Conservation (phyloP, 2,888 invertebrate species). For the Cryptophagus acutangulus region DNA sequence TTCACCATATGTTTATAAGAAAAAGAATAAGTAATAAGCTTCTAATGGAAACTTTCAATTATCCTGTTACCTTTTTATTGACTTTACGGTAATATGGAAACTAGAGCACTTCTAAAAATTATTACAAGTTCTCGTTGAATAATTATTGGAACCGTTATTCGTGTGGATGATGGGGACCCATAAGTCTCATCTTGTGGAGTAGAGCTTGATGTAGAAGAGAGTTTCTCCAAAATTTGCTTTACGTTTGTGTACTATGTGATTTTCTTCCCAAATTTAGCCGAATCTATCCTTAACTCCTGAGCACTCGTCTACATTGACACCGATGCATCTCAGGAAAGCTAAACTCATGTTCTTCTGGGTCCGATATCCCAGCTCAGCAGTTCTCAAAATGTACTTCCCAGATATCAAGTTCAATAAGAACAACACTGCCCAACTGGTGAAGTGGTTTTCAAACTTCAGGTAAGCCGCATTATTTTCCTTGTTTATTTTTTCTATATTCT, state of each 20-base stretch:
- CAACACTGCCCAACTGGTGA: slow-evolving; percentile 99
- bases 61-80: neutral
- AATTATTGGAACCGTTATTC: too few relatives aligned
- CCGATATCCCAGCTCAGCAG: slow-evolving; percentile 96
- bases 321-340: slow-evolving; percentile 99
- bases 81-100: neutral
- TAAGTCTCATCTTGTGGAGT: too few relatives aligned
- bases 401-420: slow-evolving; percentile 99
- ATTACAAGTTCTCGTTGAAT: slow-evolving; percentile 1
- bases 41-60: neutral
- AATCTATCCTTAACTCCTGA: slow-evolving; percentile 75
- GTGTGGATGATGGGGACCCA: too few relatives aligned
- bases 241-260: too few relatives aligned
- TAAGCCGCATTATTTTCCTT: slow-evolving; percentile 58
- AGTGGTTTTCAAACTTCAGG: slow-evolving; percentile 99
- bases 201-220: too few relatives aligned
- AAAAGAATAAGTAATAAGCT: slow-evolving; percentile 32
- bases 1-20: slow-evolving; percentile 31
- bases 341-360: slow-evolving; percentile 99
- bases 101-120: neutral
- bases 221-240: too few relatives aligned
- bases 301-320: slow-evolving; percentile 95
- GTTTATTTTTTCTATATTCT: slow-evolving; percentile 10
- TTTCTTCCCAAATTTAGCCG: slow-evolving; percentile 34
- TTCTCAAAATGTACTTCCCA: slow-evolving; percentile 99